Conservation (phyloP, 2,113 vertebrate genomes). For the Lanius ludovicianus region DNA sequence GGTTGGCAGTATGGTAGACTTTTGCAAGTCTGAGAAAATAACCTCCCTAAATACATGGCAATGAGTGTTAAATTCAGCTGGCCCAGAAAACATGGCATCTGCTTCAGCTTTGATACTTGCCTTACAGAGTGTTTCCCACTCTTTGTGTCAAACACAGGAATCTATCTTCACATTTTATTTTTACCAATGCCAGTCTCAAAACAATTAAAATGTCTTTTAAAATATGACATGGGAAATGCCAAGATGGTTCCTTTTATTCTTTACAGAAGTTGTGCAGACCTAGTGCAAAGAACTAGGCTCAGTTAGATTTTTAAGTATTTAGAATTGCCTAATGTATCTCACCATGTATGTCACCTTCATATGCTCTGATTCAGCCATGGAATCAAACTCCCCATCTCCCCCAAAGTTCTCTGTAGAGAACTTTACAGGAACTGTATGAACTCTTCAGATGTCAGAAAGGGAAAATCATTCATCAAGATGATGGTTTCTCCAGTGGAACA, state of each 20-base stretch:
- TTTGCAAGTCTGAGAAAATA: background rate
- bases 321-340: background rate
- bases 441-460: background rate
- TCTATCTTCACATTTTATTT: background rate
- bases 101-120: conserved; percentile 5
- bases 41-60: background rate
- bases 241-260: background rate
- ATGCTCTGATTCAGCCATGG: background rate
- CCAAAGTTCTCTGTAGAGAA: background rate
- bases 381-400: background rate
- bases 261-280: background rate
- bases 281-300: background rate
- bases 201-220: background rate
- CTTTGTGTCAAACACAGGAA: background rate
- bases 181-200: background rate
- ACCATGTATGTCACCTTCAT: background rate
- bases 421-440: background rate
- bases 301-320: background rate
- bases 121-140: background rate
- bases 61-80: background rate
- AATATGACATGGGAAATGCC: background rate
- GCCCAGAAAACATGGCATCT: conserved; percentile 21
- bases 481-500: background rate
- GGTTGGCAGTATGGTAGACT: background rate
- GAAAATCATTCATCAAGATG: background rate